Percentiles rank a stretch among this genome's conserved stretches.
Conservation (phyloP, 2,888 invertebrate genomes). For the Lobophora halterata region DNA sequence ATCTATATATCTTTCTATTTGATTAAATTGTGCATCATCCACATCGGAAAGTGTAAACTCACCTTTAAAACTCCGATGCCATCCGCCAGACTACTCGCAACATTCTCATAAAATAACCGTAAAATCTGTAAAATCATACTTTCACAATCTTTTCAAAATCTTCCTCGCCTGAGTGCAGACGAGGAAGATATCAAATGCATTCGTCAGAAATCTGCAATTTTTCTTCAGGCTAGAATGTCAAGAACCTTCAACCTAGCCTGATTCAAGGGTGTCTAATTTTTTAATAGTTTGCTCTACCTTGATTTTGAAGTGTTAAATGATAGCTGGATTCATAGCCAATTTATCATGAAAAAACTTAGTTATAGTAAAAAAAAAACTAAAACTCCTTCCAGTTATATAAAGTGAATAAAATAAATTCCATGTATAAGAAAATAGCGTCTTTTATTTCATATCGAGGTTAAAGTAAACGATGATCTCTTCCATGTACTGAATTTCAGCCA, state of each 20-base stretch:
- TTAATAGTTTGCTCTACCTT: slow-evolving; percentile 5
- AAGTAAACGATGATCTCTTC: no score
- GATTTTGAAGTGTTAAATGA: not conserved
- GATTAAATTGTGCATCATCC: no score
- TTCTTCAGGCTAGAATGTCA: slow-evolving; percentile 3
- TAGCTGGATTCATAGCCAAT: no score
- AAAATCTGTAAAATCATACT: slow-evolving; percentile 32
- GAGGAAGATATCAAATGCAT: slow-evolving; percentile 26
- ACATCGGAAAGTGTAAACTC: not conserved
- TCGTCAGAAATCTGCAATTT: not conserved
- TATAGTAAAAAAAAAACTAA: no score
- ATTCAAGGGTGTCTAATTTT: slow-evolving; percentile 7
- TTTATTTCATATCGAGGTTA: no score
- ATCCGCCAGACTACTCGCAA: slow-evolving; percentile 37
- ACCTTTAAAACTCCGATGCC: slow-evolving; percentile 24
- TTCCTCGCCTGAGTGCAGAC: no score
- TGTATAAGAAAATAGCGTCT: no score
- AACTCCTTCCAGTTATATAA: no score
- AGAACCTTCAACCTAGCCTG: slow-evolving; percentile 7
- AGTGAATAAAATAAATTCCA: no score
- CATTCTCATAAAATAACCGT: slow-evolving; percentile 37
- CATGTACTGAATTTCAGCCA: no score
- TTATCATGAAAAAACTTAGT: no score
- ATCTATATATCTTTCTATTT: no score
- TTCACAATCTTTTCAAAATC: slow-evolving; percentile 29